phyloP scores from a whole-genome alignment of 1,140 invertebrate genomes.

The Amyelois transitella region DNA sequence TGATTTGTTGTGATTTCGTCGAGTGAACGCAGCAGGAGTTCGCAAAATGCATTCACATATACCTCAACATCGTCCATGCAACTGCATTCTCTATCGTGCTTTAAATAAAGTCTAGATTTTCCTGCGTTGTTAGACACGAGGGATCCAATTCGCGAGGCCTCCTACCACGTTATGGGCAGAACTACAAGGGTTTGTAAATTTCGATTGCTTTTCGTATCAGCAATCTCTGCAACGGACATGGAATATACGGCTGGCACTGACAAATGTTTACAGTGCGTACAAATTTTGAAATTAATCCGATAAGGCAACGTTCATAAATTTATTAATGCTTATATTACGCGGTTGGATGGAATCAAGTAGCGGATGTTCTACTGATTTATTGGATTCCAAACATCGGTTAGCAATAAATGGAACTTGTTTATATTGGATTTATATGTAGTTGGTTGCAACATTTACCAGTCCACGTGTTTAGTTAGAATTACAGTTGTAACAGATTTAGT shows the following conservation, averaged over 20 bases:
- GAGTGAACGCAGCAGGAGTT: constrained; percentile 62
- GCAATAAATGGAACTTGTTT: constrained; percentile 41
- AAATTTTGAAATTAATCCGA: constrained; percentile 64
- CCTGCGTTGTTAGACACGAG: constrained; percentile 21
- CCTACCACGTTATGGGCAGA: constrained; percentile 62
- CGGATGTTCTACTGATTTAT: constrained; percentile 55
- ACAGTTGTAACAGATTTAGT: neutral
- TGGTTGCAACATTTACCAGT: constrained; percentile 12
- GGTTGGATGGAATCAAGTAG: constrained; percentile 38
- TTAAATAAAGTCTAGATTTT: constrained; percentile 34
- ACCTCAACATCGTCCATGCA: constrained; percentile 15
- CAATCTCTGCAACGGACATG: constrained; percentile 55
- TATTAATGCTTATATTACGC: constrained; percentile 32
- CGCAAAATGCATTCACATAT: constrained; percentile 56
- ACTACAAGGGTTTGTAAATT: constrained; percentile 66
- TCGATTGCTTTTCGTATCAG: constrained; percentile 67
- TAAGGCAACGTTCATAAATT: constrained; percentile 37
- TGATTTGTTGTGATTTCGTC: constrained; percentile 69
- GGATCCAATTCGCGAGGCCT: constrained; percentile 64
- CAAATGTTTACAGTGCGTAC: constrained; percentile 66
- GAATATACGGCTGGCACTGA: constrained; percentile 54
- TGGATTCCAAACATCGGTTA: constrained; percentile 37
- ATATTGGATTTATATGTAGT: constrained; percentile 45
- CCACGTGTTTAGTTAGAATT: neutral
- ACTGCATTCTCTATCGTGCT: constrained; percentile 31